Conservation (phyloP, 2,797 vertebrate genomes). For the Tokudaia muenninki region DNA sequence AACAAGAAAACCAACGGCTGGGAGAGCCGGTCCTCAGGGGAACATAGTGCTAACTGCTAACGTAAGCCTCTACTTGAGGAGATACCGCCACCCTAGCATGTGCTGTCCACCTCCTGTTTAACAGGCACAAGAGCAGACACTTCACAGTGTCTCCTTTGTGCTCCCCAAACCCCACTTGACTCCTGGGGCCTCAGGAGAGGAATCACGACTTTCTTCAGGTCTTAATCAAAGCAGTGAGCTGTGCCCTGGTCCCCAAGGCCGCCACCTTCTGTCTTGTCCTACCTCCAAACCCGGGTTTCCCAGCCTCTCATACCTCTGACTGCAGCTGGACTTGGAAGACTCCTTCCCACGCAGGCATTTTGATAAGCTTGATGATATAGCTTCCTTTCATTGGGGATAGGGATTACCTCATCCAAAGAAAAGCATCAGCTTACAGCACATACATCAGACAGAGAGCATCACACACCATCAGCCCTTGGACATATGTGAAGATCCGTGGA, state of each 20-base stretch:
- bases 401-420: conserved; percentile 78
- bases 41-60: background rate
- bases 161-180: background rate
- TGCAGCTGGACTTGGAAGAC: background rate
- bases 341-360: conserved; percentile 59
- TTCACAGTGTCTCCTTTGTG: rapidly evolving
- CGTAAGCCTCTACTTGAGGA: background rate
- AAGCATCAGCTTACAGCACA: background rate
- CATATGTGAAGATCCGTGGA: background rate
- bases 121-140: background rate
- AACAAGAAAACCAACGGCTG: background rate
- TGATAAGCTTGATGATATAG: conserved; percentile 67
- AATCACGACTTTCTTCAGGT: background rate
- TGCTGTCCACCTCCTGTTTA: rapidly evolving
- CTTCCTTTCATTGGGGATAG: conserved; percentile 75
- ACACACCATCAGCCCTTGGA: too few species aligned
- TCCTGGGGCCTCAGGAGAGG: background rate
- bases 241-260: background rate
- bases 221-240: background rate
- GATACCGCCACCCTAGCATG: rapidly evolving
- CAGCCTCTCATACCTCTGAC: background rate
- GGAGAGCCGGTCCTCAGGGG: background rate
- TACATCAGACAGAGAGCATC: background rate
- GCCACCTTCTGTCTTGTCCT: background rate
- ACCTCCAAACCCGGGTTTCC: background rate